phyloP scores from a whole-genome alignment of 30 jellyfish, hydroid and myxozoan species.

The Hydractinia symbiolongicarpus region DNA sequence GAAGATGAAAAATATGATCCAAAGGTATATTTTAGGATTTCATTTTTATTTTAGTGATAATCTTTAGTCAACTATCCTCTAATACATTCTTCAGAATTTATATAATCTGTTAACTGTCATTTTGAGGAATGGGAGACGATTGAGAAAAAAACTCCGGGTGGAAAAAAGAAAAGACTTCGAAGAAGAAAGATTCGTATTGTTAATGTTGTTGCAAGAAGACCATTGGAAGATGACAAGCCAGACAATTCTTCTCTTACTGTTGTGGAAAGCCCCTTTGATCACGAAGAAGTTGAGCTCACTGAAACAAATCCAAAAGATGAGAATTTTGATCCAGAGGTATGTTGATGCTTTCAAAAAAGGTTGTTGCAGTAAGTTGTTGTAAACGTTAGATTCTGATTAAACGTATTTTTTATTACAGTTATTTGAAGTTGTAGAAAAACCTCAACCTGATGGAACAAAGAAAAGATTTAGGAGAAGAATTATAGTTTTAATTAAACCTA shows the following conservation, averaged over 20 bases:
- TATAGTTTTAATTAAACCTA: not conserved
- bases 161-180: conserved; percentile 47
- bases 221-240: not conserved
- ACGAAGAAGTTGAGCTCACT: not conserved
- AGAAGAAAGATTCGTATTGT: conserved; percentile 12
- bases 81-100: too few relatives aligned
- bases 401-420: not conserved
- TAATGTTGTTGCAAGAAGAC: conserved; percentile 33
- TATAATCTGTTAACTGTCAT: not conserved
- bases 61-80: not conserved
- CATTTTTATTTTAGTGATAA: not conserved
- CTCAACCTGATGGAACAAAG: conserved; percentile 51
- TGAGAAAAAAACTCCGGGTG: conserved; percentile 53
- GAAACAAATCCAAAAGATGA: not conserved
- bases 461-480: conserved; percentile 60
- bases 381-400: too few relatives aligned
- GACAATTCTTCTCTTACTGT: not conserved
- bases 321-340: not conserved
- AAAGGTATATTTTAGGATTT: conserved; percentile 5
- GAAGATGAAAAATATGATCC: conserved; percentile 20
- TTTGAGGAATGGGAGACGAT: conserved; percentile 69
- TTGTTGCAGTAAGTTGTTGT: too few relatives aligned
- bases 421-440: conserved; percentile 28
- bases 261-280: not conserved
- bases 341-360: not conserved